A percentile compares a stretch with the other conserved stretches of the same genome.
Conservation (phyloP, 2,888 invertebrate species). For the Molorchus minor region DNA sequence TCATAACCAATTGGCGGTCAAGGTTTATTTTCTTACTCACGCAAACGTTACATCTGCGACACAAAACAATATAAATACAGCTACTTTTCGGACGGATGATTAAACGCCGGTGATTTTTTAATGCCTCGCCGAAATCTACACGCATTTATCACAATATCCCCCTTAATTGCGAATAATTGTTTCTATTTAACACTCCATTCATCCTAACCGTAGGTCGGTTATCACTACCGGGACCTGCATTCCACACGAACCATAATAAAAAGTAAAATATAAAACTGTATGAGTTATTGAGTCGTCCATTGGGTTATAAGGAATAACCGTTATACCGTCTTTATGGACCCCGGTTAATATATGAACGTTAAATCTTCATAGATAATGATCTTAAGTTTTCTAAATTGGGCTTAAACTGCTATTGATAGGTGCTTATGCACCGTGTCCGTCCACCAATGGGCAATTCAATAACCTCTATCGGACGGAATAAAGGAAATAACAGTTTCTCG, state of each 20-base stretch:
- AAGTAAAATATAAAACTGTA: conserved; percentile 20
- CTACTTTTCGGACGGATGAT: too few species aligned
- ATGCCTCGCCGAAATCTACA: too few species aligned
- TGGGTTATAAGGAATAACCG: conserved; percentile 17
- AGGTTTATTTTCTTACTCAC: too few species aligned
- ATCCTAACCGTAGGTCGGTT: background rate
- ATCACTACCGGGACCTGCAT: background rate
- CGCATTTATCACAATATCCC: background rate
- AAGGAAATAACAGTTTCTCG: conserved; percentile 13
- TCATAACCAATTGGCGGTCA: too few species aligned
- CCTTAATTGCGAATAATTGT: conserved; percentile 8
- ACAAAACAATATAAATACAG: too few species aligned
- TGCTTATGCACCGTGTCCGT: conserved; percentile 11
- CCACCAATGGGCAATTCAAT: conserved; percentile 1
- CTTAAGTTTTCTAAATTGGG: conserved; percentile 23
- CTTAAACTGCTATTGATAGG: conserved; percentile 23
- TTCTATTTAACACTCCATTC: background rate
- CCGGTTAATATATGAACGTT: conserved; percentile 14
- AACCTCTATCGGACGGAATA: conserved; percentile 4
- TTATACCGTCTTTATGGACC: conserved; percentile 19
- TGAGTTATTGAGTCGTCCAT: conserved; percentile 22
- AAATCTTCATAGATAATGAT: conserved; percentile 24
- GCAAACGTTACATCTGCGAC: too few species aligned
- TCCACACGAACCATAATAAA: too few species aligned
- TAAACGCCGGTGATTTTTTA: too few species aligned